Conservation (phyloP, 2,797 vertebrate species). For the Pitangus sulphuratus region DNA sequence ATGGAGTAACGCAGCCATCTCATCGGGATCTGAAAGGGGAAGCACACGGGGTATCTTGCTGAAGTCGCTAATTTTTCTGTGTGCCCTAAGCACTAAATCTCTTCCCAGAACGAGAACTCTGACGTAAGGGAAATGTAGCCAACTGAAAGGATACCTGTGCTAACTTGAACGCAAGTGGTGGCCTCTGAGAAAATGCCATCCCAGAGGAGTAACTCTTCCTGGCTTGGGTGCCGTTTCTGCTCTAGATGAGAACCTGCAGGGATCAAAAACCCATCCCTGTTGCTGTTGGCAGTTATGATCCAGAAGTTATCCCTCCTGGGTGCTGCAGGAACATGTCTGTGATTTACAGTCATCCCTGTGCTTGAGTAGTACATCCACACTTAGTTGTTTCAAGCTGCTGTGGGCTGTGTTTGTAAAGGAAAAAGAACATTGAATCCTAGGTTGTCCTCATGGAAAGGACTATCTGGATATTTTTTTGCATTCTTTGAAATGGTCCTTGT, state of each 20-base stretch:
- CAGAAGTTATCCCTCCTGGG: not conserved
- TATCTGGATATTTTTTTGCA: not conserved
- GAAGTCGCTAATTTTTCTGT: not conserved
- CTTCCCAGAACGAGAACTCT: not conserved
- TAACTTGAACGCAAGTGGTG: not conserved
- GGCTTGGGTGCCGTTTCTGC: not conserved
- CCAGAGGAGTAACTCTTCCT: not conserved
- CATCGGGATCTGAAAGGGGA: not conserved
- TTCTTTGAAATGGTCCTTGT: not conserved
- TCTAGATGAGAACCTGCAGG: not conserved
- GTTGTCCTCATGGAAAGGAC: not conserved
- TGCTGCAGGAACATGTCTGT: rapidly evolving
- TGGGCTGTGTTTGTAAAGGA: not conserved
- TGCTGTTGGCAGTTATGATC: not conserved
- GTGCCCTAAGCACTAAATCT: not conserved
- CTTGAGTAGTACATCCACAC: not conserved
- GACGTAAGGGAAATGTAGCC: rapidly evolving
- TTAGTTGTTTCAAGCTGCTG: not conserved
- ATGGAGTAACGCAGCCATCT: not conserved
- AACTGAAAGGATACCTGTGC: not conserved
- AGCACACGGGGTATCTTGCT: not conserved
- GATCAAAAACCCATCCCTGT: not conserved
- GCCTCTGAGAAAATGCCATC: not conserved
- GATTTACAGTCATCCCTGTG: rapidly evolving
- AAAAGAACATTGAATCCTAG: not conserved